Percentiles rank a stretch among this genome's conserved stretches.
These are phyloP conservation scores for Pemphredon lugubris DNA, from an alignment of 2,888 invertebrate species.

Conservation along the genomic window DNA sequence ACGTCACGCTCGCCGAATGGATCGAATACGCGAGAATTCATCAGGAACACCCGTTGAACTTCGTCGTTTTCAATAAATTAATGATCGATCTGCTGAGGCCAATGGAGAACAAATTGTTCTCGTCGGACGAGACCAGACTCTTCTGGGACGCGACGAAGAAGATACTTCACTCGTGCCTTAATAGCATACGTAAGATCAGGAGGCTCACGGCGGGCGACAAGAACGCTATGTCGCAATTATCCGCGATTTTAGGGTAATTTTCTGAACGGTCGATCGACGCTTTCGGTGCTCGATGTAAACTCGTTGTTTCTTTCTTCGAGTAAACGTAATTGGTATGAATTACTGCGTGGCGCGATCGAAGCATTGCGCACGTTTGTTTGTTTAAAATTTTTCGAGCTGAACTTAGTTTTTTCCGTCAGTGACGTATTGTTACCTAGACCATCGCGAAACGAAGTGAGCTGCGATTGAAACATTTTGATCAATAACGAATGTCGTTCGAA, in stretches of 20 bases:
- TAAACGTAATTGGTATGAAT: too few relatives aligned
- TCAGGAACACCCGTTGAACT: conserved; percentile 91
- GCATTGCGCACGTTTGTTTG: too few relatives aligned
- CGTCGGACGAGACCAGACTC: conserved; percentile 85
- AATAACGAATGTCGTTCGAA: too few relatives aligned
- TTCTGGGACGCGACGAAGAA: conserved; percentile 92
- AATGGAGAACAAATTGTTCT: conserved; percentile 84
- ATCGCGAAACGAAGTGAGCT: too few relatives aligned
- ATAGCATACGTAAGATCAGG: conserved; percentile 88
- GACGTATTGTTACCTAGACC: too few relatives aligned
- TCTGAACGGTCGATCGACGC: not conserved
- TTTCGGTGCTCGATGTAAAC: not conserved
- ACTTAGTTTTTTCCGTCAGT: too few relatives aligned
- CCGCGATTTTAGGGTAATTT: conserved; percentile 85
- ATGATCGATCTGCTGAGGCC: conserved; percentile 87
- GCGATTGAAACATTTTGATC: too few relatives aligned
- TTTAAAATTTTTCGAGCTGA: too few relatives aligned
- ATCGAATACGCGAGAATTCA: conserved; percentile 89
- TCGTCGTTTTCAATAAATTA: conserved; percentile 88
- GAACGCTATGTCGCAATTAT: conserved; percentile 86
- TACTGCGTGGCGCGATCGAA: too few relatives aligned
- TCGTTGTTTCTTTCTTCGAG: not conserved
- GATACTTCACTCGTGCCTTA: conserved; percentile 89
- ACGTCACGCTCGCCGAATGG: conserved; percentile 89
- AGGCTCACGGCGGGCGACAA: conserved; percentile 89